phyloP scores from a whole-genome alignment of 1,140 invertebrate species.

The Pseudomyrmex concolor region DNA sequence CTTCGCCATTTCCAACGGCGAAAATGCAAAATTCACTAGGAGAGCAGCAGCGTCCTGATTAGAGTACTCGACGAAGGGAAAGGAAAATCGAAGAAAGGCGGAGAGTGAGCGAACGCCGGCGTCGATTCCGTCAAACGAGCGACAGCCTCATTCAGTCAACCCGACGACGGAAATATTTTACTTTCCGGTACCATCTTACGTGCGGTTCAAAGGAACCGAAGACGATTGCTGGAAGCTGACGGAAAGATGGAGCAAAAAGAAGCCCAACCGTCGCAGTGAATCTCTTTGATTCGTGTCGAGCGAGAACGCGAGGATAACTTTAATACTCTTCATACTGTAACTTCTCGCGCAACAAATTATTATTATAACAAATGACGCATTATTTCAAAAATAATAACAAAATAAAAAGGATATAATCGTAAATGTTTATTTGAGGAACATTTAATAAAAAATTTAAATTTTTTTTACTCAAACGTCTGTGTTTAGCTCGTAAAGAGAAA shows the following conservation, averaged over 20 bases:
- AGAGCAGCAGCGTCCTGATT: slow-evolving; percentile 59
- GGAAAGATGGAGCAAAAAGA: slow-evolving; percentile 39
- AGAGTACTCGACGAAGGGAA: slow-evolving; percentile 56
- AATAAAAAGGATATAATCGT: slow-evolving; percentile 12
- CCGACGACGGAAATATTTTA: slow-evolving; percentile 65
- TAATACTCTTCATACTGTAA: slow-evolving; percentile 31
- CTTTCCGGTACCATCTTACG: slow-evolving; percentile 46
- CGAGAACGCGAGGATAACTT: slow-evolving; percentile 22
- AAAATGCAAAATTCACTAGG: slow-evolving; percentile 69
- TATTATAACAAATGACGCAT: slow-evolving; percentile 21
- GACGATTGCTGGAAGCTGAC: slow-evolving; percentile 36
- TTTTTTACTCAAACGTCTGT: too few relatives aligned
- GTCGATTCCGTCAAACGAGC: slow-evolving; percentile 46
- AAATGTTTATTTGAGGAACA: too few relatives aligned
- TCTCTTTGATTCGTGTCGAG: slow-evolving; percentile 46
- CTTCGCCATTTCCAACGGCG: slow-evolving; percentile 43
- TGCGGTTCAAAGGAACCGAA: slow-evolving; percentile 57
- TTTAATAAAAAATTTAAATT: too few relatives aligned
- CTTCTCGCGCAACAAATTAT: slow-evolving; percentile 51
- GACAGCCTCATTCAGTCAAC: slow-evolving; percentile 45
- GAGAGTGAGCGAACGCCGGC: slow-evolving; percentile 7
- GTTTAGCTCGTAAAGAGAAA: too few relatives aligned
- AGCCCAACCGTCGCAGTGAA: neutral
- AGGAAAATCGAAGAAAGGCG: slow-evolving; percentile 53
- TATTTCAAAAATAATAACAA: slow-evolving; percentile 24